Evolutionary conservation across 2,797 vertebrate genomes (phyloP), one percentile per base, ranked within the genome.

Genomic region (Hemibagrus guttatus): DNA sequence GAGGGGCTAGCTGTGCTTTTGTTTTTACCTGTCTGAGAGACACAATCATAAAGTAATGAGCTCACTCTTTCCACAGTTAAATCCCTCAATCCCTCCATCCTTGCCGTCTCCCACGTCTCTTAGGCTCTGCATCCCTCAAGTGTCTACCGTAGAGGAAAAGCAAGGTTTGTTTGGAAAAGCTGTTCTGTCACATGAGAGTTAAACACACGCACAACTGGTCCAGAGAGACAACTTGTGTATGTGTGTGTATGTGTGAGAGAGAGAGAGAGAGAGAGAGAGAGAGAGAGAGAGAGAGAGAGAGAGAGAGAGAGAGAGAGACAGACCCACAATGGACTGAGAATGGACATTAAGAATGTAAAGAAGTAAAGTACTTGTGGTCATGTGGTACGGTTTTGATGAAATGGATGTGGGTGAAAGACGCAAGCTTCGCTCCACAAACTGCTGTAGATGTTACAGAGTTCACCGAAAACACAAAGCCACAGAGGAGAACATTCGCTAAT

Each of bases 11-110:
- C 72, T 87, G 86, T 66, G 81, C 71, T 52, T n/a, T 76, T 85
- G 82, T 93, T 90, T 93, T 93, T 82, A 95, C 93, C 91, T 93
- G 89, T 81, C 87, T 85, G 89, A 90, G 46, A 83, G 82, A 90
- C 88, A 89, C 92, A 90, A 87, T 88, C 84, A 69, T 90, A 92
- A 92, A 92, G 92, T 95, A 95, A 95, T 94, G 94, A 94, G 93
- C 93, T 93, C 90, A 90, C 91, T 89, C 85, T 87, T 91, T 91
- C 92, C 90, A 91, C 89, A 91, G 90, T 87, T 89, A 90, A 89
- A 89, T 93, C 93, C 93, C 93, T 85, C 74, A 89, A 89, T 93
- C 93, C 93, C 93, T 85, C 71, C 86, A 88, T 91, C 85, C 58
- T 72, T 89, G 49, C 71, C n/a, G 68, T 85, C 72, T 68, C 63